Evolutionary conservation across 2,113 vertebrate species (phyloP), one percentile per base, ranked within the genome.

Genomic region (Oostethus manadensis): DNA sequence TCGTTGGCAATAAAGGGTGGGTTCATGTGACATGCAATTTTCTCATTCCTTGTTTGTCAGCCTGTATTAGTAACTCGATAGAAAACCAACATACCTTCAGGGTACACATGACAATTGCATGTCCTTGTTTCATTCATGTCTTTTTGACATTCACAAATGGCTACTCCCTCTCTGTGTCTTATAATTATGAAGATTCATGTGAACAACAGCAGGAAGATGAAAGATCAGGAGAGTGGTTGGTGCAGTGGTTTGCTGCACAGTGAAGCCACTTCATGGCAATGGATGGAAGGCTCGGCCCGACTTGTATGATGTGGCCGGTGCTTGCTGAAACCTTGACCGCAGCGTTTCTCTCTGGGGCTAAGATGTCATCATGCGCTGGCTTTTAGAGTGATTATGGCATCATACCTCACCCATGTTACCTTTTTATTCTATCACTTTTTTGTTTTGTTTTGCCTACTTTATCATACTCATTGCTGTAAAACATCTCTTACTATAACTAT

Each of bases 241-340:
- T n/a, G n/a, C n/a, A n/a, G n/a, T n/a, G n/a, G n/a, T 88, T 86
- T 81, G 78, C 81, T 82, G 82, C 81, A 81, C 68, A 81, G 78
- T 76, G 75, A 84, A 74, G 77, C 74, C 53, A 73, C 85, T 88
- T 84, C 81, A 82, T 70, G 63, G 75, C 77, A 84, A 77, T 44
- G 84, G 83, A 70, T 50, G 70, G 35, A 76, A 82, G 83, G 79
- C 81, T 80, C 64, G 21, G 76, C 68, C 82, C 76, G 49, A 64
- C 62, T 77, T 83, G 80, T 89, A 84, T 88, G 88, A 90, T 90
- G 89, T 90, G 90, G 88, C 80, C 9, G 17, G 58, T 68, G 74
- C 77, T 77, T 83, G 85, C 78, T 86, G 79, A 84, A 84, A 81
- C 83, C 71, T 55, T 57, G 50, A 86, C 88, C 79, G 16, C 85